Evolutionary conservation across 64 coral and sea anemone genomes (phyloP).

Genomic region (Actinia equina): DNA sequence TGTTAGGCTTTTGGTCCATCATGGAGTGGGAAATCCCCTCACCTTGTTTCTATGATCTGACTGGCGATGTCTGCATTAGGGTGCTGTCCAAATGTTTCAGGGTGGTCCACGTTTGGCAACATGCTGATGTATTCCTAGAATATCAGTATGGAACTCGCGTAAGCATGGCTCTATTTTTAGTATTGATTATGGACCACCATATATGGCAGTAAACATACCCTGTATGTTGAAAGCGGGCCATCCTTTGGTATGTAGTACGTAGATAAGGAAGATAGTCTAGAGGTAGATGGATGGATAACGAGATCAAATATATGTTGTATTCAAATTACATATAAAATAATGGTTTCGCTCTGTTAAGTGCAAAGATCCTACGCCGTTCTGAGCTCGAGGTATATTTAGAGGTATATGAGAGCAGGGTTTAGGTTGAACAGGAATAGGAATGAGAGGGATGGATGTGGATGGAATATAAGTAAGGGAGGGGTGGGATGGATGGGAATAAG

Average conservation of each 20-base stretch:
- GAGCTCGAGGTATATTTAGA: no score
- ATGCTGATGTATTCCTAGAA: constrained; percentile 95
- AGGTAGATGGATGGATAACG: not conserved
- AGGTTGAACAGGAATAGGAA: no score
- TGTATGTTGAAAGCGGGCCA: constrained; percentile 81
- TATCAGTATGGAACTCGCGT: not conserved
- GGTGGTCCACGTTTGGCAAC: constrained; percentile 93
- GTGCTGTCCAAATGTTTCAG: constrained; percentile 93
- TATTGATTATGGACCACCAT: not conserved
- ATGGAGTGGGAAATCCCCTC: not conserved
- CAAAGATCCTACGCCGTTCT: no score
- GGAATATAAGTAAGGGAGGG: no score
- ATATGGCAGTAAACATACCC: constrained; percentile 45
- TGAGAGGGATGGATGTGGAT: no score
- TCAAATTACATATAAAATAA: no score
- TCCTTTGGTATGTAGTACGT: constrained; percentile 99
- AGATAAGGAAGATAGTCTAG: constrained; percentile 76
- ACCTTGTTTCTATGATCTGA: constrained; percentile 99
- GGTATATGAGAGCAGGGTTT: no score
- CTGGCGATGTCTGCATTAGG: constrained; percentile 97
- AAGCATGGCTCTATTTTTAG: not conserved
- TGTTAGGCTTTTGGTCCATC: no score
- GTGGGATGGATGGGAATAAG: no score
- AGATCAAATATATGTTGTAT: constrained; percentile 10
- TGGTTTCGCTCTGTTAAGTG: no score